A percentile compares a stretch with the other conserved stretches of the same genome.
Conservation (phyloP, 2,113 vertebrate species). For the Myrmecophaga tridactyla region DNA sequence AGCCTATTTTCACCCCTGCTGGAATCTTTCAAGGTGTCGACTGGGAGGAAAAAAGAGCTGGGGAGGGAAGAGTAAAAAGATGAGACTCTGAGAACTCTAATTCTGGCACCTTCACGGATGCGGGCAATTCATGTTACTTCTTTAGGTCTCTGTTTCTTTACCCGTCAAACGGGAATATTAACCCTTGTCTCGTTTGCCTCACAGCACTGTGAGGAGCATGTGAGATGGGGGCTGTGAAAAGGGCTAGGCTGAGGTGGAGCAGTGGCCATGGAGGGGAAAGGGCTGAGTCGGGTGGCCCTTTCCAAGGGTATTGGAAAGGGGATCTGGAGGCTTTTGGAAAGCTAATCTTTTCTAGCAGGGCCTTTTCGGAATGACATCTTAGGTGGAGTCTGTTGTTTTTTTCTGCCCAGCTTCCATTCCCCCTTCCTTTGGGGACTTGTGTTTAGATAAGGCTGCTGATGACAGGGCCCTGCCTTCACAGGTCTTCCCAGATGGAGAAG, state of each 20-base stretch:
- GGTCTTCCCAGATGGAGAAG: not conserved
- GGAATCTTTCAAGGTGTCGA: not conserved
- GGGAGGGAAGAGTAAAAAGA: not conserved
- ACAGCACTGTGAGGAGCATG: fast-evolving
- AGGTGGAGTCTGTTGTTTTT: not conserved
- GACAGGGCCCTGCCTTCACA: not conserved
- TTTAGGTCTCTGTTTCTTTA: not conserved
- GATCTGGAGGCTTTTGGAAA: not conserved
- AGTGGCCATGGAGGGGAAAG: fast-evolving
- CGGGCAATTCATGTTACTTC: not conserved
- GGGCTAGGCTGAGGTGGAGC: not conserved
- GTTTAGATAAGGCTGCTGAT: not conserved
- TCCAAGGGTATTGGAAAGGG: not conserved
- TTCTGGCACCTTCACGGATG: not conserved
- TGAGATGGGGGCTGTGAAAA: fast-evolving
- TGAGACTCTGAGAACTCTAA: not conserved
- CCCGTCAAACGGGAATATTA: too few species aligned
- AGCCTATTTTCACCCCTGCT: not conserved
- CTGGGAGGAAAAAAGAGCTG: not conserved
- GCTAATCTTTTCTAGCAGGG: not conserved
- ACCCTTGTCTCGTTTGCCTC: not conserved
- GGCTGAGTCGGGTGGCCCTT: not conserved
- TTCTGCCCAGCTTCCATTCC: not conserved
- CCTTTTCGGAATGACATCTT: too few species aligned
- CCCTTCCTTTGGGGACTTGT: not conserved